phyloP scores from a whole-genome alignment of 1,140 invertebrate species.

The Ladona fulva region DNA sequence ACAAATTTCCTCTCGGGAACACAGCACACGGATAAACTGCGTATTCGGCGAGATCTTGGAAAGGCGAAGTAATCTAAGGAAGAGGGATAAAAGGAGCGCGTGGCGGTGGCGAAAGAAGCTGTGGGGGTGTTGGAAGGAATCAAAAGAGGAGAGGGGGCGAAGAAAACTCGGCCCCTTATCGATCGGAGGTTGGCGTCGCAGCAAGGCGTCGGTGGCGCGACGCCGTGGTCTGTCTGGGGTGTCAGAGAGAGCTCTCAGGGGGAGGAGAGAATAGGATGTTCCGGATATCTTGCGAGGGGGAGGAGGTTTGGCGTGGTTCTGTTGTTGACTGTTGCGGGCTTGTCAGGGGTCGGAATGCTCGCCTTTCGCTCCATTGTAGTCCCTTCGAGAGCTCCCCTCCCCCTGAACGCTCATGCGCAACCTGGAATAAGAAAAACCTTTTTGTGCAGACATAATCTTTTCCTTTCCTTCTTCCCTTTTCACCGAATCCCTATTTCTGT shows the following conservation, averaged over 20 bases:
- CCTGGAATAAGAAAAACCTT: too few relatives aligned
- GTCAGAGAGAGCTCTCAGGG: background rate
- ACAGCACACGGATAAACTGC: too few relatives aligned
- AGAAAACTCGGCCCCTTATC: background rate
- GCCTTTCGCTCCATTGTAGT: too few relatives aligned
- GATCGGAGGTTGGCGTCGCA: background rate
- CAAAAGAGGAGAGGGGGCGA: background rate
- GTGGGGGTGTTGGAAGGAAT: background rate
- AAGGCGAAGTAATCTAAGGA: too few relatives aligned
- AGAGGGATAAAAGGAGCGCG: background rate
- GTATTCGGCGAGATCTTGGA: too few relatives aligned
- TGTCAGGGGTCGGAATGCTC: too few relatives aligned
- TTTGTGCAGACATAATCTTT: background rate
- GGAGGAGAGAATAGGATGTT: background rate
- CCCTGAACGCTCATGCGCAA: too few relatives aligned
- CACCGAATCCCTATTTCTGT: too few relatives aligned
- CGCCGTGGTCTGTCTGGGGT: background rate
- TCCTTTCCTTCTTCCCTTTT: background rate
- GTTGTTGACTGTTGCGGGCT: conserved; percentile 1
- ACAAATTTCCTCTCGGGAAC: too few relatives aligned
- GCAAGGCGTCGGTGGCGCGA: background rate
- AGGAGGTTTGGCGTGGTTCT: background rate
- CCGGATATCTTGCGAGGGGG: too few relatives aligned
- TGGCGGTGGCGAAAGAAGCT: background rate
- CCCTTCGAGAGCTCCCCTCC: too few relatives aligned